phyloP scores from a whole-genome alignment of 1,140 invertebrate genomes.

The Drosophila orena region DNA sequence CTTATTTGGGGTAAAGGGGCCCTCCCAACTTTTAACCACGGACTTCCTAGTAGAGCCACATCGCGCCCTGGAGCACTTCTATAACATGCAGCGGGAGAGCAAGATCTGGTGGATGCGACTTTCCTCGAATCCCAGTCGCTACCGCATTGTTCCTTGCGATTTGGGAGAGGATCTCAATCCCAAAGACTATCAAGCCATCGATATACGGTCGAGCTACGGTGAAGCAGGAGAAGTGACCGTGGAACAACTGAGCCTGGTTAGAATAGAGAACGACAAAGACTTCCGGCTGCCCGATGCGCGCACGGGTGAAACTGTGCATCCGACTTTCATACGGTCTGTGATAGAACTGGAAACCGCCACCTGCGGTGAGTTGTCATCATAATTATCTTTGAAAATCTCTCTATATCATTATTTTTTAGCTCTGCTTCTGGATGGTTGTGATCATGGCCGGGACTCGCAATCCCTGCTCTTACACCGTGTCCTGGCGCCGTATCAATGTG shows the following conservation, averaged over 20 bases:
- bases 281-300: slow-evolving; percentile 48
- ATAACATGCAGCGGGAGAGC: slow-evolving; percentile 89
- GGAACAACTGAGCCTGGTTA: slow-evolving; percentile 63
- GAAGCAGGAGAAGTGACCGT: slow-evolving; percentile 43
- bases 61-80: slow-evolving; percentile 69
- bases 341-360: slow-evolving; percentile 66
- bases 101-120: slow-evolving; percentile 93
- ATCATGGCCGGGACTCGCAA: slow-evolving; percentile 47
- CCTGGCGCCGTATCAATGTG: slow-evolving; percentile 88
- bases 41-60: slow-evolving; percentile 63
- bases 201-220: slow-evolving; percentile 61
- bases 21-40: slow-evolving; percentile 45
- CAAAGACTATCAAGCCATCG: slow-evolving; percentile 59
- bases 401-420: slow-evolving; percentile 27
- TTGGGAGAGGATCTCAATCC: slow-evolving; percentile 80
- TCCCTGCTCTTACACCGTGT: slow-evolving; percentile 88
- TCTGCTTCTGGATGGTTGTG: slow-evolving; percentile 69
- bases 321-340: slow-evolving; percentile 67
- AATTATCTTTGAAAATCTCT: not conserved
- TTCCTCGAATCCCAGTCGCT: slow-evolving; percentile 88
- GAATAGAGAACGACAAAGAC: slow-evolving; percentile 7
- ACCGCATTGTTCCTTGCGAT: slow-evolving; percentile 86
- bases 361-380: slow-evolving; percentile 42
- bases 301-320: slow-evolving; percentile 34
- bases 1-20: slow-evolving; percentile 13